phyloP scores from a whole-genome alignment of 2,888 invertebrate species.

The Leuctra nigra region DNA sequence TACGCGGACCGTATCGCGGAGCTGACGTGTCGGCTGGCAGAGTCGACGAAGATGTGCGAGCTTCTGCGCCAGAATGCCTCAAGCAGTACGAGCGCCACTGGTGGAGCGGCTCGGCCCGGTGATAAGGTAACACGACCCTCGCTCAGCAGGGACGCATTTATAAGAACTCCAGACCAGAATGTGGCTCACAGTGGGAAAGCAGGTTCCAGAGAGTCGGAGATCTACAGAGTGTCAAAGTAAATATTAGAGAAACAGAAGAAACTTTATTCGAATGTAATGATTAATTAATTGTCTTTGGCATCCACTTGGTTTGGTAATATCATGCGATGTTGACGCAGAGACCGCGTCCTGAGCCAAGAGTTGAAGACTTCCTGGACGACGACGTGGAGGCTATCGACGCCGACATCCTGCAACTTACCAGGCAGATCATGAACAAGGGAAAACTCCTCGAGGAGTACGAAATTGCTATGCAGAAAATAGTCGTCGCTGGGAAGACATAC shows the following conservation, averaged over 20 bases:
- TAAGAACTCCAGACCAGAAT: slow-evolving; percentile 69
- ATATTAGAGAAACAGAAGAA: too few species aligned
- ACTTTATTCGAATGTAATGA: too few species aligned
- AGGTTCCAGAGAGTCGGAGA: too few species aligned
- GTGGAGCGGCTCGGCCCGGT: slow-evolving; percentile 21
- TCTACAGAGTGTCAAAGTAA: too few species aligned
- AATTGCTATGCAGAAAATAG: slow-evolving; percentile 75
- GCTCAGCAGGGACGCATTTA: slow-evolving; percentile 43
- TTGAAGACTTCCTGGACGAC: slow-evolving; percentile 25
- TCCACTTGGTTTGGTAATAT: too few species aligned
- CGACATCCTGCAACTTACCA: slow-evolving; percentile 81
- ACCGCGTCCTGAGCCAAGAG: slow-evolving; percentile 44
- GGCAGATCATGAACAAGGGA: slow-evolving; percentile 92
- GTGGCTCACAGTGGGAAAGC: slow-evolving; percentile 38
- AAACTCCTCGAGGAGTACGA: slow-evolving; percentile 92
- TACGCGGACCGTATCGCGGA: slow-evolving; percentile 91
- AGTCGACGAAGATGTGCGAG: slow-evolving; percentile 75
- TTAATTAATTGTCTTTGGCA: too few species aligned
- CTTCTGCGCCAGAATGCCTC: slow-evolving; percentile 50
- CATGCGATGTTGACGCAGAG: slow-evolving; percentile 36
- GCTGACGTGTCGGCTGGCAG: slow-evolving; percentile 77
- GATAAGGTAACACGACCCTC: slow-evolving; percentile 32
- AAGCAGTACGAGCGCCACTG: too few species aligned
- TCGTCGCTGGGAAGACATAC: slow-evolving; percentile 81
- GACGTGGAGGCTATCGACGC: slow-evolving; percentile 40